Conservation (phyloP, 2,113 vertebrate species). For the Oncorhynchus tshawytscha region DNA sequence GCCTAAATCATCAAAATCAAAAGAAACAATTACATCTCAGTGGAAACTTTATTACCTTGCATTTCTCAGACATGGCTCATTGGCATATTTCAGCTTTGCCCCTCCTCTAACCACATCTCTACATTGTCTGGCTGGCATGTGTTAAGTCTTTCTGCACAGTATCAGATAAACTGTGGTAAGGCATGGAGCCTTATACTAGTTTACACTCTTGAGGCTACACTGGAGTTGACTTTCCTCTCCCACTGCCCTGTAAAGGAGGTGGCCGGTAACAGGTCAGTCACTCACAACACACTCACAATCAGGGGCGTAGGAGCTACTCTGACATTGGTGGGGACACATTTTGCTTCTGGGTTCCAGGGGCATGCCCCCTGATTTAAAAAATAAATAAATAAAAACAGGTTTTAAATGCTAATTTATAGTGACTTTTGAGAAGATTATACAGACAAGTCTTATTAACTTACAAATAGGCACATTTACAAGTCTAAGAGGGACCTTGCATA, state of each 20-base stretch:
- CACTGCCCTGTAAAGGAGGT: background rate
- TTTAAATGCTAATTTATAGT: no score
- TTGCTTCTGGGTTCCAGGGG: no score
- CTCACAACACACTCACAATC: background rate
- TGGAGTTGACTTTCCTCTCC: conserved; percentile 14
- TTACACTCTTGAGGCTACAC: conserved; percentile 24
- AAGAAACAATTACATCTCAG: conserved; percentile 47
- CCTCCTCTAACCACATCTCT: conserved; percentile 36
- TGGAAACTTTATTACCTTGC: conserved; percentile 40
- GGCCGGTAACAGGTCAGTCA: background rate
- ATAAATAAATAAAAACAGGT: no score
- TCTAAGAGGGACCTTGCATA: no score
- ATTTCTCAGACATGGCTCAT: background rate
- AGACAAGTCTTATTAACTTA: no score
- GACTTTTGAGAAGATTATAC: no score
- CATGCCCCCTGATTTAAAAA: no score
- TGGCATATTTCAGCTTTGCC: background rate
- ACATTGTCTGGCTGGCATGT: conserved; percentile 54
- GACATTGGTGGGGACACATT: no score
- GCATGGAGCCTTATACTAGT: conserved; percentile 49
- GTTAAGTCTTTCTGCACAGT: conserved; percentile 42
- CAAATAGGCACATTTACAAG: no score
- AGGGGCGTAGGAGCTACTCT: no score
- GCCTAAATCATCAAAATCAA: conserved; percentile 25
- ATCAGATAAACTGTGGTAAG: conserved; percentile 68